These are phyloP conservation scores for Lepidocolaptes lacrymiger DNA, from an alignment of 2,797 vertebrate species.

Conservation along the genomic window DNA sequence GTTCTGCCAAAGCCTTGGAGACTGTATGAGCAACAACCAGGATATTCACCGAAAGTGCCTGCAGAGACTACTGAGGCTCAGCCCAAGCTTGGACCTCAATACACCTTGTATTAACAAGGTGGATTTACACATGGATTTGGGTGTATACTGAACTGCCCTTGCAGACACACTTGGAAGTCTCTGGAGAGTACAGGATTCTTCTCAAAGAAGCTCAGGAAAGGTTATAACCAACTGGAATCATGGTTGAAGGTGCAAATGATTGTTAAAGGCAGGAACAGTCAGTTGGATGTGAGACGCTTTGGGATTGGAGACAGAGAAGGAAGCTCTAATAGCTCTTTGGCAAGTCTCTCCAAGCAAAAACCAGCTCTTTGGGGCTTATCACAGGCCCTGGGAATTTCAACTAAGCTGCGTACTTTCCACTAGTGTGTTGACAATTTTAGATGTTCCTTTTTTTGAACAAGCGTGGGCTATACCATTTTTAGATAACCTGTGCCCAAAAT, in stretches of 20 bases:
- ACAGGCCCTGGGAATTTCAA: neutral
- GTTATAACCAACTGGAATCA: neutral
- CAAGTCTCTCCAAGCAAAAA: neutral
- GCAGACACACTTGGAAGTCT: neutral
- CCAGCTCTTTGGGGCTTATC: neutral
- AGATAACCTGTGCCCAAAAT: neutral
- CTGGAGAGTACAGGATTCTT: neutral
- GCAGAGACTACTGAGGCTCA: neutral
- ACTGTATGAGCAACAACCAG: neutral
- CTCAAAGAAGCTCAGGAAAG: neutral
- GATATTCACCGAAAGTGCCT: neutral
- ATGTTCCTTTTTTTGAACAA: neutral
- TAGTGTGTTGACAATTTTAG: neutral
- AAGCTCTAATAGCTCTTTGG: neutral
- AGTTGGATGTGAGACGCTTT: neutral
- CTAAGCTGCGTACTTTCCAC: neutral
- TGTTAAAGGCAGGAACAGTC: neutral
- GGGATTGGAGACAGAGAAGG: fast-evolving
- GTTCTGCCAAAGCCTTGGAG: neutral
- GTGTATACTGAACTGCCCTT: neutral
- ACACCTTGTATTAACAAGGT: neutral
- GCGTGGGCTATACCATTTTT: neutral
- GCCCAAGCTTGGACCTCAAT: neutral
- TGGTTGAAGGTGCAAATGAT: neutral
- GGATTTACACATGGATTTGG: neutral